Base-by-base conservation (phyloP, 2,797 vertebrate species). In the Sciaenops ocellatus region DNA sequence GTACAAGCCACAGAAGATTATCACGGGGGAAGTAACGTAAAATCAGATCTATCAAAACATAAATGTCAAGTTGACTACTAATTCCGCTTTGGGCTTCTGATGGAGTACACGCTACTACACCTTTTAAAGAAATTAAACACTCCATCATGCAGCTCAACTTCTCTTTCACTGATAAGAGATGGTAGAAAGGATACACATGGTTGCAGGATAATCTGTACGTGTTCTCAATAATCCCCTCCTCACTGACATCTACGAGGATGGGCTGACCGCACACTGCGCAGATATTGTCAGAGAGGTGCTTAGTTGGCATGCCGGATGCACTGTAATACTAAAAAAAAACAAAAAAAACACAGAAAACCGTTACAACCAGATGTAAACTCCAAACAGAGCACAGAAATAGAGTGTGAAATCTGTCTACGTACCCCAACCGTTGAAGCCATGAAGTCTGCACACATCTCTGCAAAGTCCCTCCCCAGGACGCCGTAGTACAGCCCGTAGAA, bases 361-460 rank as follows among this genome's bases (percentile, higher is more conserved):
- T 30, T 0, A 42, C 46, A 47, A 26, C 67, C 15, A 56, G 5
- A 22, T 34, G 61, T 60, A 0, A 73, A 3, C 2, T 56, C 51
- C 51, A 47, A 41, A 59, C 6, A 54, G 3, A 20, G 54, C 26
- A 62, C 52, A 65, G 18, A 61, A 60, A 73, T 20, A 28, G 6
- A 51, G 22, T 28, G 26, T 38, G 55, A 15, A 15, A 18, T 55
- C 30, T 7, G 83, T 41, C 2, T 4, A 75, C 96, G 96, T 89
- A 99, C 98, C 91, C 98, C 98, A 22, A 99, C 96, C 0, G 98
- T 99, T 1, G 98, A 99, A 3, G 98, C 98, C 98, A 99, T 99
- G 92, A 98, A 99, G 89, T 99, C 98, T 0, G 98, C 98, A 89
- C 98, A 99, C 97, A 99, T 99, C 91, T 99, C 98, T 0, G 98